phyloP scores from a whole-genome alignment of 2,797 vertebrate genomes.

The Gobionotothen gibberifrons region DNA sequence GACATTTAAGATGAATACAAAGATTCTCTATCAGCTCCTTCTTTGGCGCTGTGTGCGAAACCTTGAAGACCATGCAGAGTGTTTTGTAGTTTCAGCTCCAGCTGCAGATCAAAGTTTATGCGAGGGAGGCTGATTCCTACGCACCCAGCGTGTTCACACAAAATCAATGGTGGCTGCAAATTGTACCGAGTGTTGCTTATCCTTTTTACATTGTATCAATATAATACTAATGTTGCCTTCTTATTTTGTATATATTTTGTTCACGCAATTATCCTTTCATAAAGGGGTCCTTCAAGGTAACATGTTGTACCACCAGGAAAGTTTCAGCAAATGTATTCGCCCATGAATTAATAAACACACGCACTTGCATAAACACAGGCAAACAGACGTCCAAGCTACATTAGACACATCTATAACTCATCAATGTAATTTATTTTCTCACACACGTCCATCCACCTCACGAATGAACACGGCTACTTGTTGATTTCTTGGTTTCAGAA shows the following conservation, averaged over 20 bases:
- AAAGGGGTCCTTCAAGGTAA: neutral
- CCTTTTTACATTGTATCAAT: neutral
- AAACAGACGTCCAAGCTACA: neutral
- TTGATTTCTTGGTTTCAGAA: slow-evolving; percentile 51
- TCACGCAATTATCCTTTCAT: neutral
- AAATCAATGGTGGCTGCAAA: slow-evolving; percentile 30
- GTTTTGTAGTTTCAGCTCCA: slow-evolving; percentile 42
- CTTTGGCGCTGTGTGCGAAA: slow-evolving; percentile 14
- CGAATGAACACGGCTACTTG: slow-evolving; percentile 55
- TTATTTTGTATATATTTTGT: slow-evolving; percentile 16
- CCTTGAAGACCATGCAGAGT: slow-evolving; percentile 17
- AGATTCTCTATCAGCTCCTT: neutral
- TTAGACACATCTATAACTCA: neutral
- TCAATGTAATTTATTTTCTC: neutral
- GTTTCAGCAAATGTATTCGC: slow-evolving; percentile 10
- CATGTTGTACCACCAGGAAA: neutral
- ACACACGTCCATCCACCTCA: slow-evolving; percentile 12
- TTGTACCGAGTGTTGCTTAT: slow-evolving; percentile 10
- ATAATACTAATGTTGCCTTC: neutral
- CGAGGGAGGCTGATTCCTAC: slow-evolving; percentile 67
- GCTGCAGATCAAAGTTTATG: slow-evolving; percentile 72
- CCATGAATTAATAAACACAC: neutral
- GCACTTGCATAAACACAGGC: neutral
- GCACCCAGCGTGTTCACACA: slow-evolving; percentile 42
- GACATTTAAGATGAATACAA: slow-evolving; percentile 18